These are phyloP conservation scores for Lasiurus cinereus DNA, from an alignment of 2,113 vertebrate genomes.

Conservation along the genomic window DNA sequence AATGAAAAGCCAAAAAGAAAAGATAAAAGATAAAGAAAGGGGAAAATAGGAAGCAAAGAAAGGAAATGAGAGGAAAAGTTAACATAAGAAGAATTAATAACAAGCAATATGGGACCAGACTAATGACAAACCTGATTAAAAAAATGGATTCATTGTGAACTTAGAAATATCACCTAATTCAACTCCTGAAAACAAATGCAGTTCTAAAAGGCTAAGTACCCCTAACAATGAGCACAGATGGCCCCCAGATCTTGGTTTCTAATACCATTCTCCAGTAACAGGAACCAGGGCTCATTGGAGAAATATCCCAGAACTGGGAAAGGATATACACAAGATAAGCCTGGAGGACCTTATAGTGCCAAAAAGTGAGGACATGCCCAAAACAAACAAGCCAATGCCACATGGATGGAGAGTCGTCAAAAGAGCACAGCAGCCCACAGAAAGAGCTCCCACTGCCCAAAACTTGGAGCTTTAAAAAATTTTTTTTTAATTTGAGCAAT, in stretches of 20 bases:
- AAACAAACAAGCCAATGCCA: neutral
- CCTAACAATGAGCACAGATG: neutral
- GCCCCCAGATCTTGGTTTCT: neutral
- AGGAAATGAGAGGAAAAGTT: neutral
- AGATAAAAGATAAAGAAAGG: neutral
- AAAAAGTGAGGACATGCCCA: neutral
- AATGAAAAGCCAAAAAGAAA: neutral
- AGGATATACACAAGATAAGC: too few relatives aligned
- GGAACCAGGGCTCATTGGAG: neutral
- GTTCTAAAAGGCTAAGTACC: neutral
- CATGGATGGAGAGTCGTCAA: too few relatives aligned
- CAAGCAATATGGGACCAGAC: neutral
- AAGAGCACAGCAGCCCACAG: neutral
- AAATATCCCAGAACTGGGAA: neutral
- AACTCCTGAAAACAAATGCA: neutral
- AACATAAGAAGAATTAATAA: constrained; percentile 6
- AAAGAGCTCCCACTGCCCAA: neutral
- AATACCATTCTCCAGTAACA: neutral
- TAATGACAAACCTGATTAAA: neutral
- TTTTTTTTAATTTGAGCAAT: neutral
- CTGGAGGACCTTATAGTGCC: neutral
- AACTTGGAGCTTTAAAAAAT: neutral
- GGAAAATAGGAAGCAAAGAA: neutral
- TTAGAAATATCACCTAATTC: neutral
- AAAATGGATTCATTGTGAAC: neutral